Conservation (phyloP, 2,888 invertebrate species). For the Clostera curtula region DNA sequence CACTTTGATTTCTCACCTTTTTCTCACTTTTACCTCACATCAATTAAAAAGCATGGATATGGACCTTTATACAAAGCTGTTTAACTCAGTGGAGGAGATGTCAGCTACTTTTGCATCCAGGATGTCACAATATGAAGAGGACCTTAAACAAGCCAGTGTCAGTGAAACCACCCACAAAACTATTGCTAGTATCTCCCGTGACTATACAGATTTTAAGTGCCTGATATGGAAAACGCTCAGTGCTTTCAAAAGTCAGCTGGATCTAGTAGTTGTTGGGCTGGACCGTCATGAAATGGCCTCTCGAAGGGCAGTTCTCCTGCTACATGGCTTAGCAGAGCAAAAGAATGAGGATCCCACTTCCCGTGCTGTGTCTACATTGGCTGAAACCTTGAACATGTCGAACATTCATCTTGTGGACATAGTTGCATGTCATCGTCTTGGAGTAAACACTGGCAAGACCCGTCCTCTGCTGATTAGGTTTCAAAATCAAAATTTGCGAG, state of each 20-base stretch:
- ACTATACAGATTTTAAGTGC: background rate
- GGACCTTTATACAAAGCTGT: background rate
- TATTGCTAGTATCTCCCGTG: background rate
- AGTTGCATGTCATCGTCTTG: background rate
- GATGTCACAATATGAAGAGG: background rate
- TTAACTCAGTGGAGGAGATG: no score
- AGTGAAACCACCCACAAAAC: background rate
- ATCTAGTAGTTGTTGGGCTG: background rate
- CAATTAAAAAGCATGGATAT: background rate
- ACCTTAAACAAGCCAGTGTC: background rate
- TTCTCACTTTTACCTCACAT: background rate
- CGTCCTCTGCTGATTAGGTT: background rate
- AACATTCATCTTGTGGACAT: background rate
- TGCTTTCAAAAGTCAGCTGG: background rate
- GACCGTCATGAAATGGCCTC: background rate
- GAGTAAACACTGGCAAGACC: background rate
- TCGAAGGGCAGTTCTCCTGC: background rate
- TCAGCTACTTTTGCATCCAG: background rate
- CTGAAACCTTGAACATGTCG: background rate
- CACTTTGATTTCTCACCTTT: background rate
- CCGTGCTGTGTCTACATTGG: background rate
- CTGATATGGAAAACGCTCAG: background rate
- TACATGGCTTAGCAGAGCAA: background rate
- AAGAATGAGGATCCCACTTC: background rate
- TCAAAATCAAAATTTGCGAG: background rate